Evolutionary conservation across 2,113 vertebrate genomes (phyloP), one percentile per base, ranked within the genome.

Genomic region (Australoheros scitulus): DNA sequence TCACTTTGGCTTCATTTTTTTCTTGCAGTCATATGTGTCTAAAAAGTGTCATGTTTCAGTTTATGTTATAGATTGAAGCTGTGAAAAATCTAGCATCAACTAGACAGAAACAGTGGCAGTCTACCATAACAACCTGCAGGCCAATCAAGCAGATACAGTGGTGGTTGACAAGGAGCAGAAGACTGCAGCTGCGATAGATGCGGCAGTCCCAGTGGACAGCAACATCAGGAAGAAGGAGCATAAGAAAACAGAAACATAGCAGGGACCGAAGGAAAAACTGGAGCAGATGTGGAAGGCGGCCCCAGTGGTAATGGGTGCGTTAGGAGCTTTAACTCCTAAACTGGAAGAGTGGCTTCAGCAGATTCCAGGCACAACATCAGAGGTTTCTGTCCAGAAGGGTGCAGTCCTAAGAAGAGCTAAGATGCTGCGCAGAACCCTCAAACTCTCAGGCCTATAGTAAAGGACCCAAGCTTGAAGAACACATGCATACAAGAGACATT

Each of bases 211-310:
- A 68, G 64, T 14, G 47, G 0, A 0, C 47, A 24, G 41, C 26
- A 68, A 68, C 41, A 50, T 68, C 41, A 47, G 64, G 26, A 47
- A 68, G 64, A 68, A 11, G 41, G 64, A 18, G 22, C 64, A 7
- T 68, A 22, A 47, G 43, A 68, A 47, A 68, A 4, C 0, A 18
- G 64, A 26, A 15, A 50, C 4, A 24, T 68, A 47, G 64, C 41
- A 26, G 64, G 2, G 47, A 15, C 64, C 22, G 22, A 68, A 68
- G 64, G 38, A 68, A 18, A 22, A 68, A 41, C 64, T 0, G 38
- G 64, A 68, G 64, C 64, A 68, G 38, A 68, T 68, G 64, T 18
- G 64, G 22, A 68, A 68, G 64, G 64, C 26, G 38, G 64, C 22
- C 38, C 64, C 1, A 1, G 38, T 68, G 64, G 64, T 47, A 68